Evolutionary conservation across 2,888 invertebrate species (phyloP).

Genomic region (Morpho helenor): DNA sequence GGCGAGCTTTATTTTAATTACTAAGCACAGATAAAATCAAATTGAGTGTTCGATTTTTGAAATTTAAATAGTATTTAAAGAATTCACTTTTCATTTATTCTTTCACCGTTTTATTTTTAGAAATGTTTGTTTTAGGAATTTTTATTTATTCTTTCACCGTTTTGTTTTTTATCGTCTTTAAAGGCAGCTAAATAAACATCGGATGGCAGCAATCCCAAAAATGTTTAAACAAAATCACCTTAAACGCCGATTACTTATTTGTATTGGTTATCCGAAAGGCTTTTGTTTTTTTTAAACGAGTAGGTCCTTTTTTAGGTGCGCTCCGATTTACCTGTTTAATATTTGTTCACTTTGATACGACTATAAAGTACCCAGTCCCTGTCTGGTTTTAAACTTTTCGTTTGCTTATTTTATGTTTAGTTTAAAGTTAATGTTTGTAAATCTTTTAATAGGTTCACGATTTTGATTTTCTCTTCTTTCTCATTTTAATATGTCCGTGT

Average conservation of each 20-base stretch:
- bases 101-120: slow-evolving; percentile 1
- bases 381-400: slow-evolving; percentile 47
- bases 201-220: slow-evolving; percentile 64
- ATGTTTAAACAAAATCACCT: slow-evolving; percentile 62
- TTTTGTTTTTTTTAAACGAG: slow-evolving; percentile 39
- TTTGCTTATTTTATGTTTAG: slow-evolving; percentile 31
- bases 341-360: slow-evolving; percentile 29
- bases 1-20: neutral
- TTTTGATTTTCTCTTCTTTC: slow-evolving; percentile 69
- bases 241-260: slow-evolving; percentile 68
- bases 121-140: neutral
- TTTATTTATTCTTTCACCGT: slow-evolving; percentile 9
- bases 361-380: slow-evolving; percentile 50
- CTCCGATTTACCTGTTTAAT: slow-evolving; percentile 23
- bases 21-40: slow-evolving; percentile 6
- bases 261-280: slow-evolving; percentile 53
- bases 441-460: slow-evolving; percentile 26
- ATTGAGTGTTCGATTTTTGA: slow-evolving; percentile 1
- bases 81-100: slow-evolving; percentile 3
- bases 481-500: slow-evolving; percentile 53
- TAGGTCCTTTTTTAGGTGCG: slow-evolving; percentile 35
- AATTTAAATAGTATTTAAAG: neutral
- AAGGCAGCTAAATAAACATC: slow-evolving; percentile 53
- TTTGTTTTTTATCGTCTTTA: slow-evolving; percentile 28
- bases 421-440: slow-evolving; percentile 5